These are phyloP conservation scores for Empis stercorea DNA, from an alignment of 2,888 invertebrate genomes.

Conservation along the genomic window DNA sequence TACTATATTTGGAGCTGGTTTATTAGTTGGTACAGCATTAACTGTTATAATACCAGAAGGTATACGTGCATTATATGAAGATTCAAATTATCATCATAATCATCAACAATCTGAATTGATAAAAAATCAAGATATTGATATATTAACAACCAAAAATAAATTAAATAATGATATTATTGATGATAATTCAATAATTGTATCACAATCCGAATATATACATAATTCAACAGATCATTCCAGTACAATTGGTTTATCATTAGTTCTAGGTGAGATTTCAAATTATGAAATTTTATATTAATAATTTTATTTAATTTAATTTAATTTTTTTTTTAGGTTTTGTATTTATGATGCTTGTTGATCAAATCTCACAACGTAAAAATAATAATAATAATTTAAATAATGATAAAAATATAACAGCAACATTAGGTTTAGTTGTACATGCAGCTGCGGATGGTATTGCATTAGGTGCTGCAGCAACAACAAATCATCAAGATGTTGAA, in stretches of 20 bases:
- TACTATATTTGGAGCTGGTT: conserved; percentile 91
- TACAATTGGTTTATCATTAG: conserved; percentile 79
- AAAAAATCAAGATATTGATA: background rate
- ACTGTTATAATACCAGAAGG: conserved; percentile 99
- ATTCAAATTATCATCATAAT: conserved; percentile 19
- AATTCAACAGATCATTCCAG: conserved; percentile 24
- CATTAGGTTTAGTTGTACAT: conserved; percentile 93
- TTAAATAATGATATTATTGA: no score
- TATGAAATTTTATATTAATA: background rate
- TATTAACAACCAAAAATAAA: conserved; percentile 23
- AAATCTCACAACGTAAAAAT: conserved; percentile 46
- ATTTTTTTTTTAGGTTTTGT: conserved; percentile 72
- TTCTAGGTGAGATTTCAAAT: conserved; percentile 47
- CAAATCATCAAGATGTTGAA: conserved; percentile 91
- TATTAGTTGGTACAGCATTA: conserved; percentile 92
- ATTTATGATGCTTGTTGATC: conserved; percentile 95
- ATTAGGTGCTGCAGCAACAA: conserved; percentile 94
- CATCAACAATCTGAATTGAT: background rate
- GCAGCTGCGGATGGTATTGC: conserved; percentile 98
- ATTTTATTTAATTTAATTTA: no score
- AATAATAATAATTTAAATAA: no score
- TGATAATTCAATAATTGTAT: conserved; percentile 31
- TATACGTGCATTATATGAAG: conserved; percentile 63
- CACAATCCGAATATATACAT: conserved; percentile 6
- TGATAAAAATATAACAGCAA: conserved; percentile 79